Base-by-base conservation (phyloP, 1,140 invertebrate species). In the Ceratina australensis region DNA sequence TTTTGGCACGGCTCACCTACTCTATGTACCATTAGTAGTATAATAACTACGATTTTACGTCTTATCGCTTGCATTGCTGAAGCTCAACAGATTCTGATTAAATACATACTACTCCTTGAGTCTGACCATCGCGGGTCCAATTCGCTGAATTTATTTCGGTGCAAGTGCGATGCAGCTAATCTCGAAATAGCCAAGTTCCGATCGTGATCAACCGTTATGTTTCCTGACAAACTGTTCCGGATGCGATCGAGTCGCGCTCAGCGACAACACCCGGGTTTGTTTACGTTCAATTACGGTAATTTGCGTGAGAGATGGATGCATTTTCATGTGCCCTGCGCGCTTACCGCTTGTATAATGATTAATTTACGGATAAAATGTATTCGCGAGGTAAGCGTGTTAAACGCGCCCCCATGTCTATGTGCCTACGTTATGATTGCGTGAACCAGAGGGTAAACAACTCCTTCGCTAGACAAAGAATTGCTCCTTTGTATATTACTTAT, bases 211-310 rank as follows among this genome's bases (percentile, higher is more conserved):
- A 8, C 49, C 18, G 52, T 66, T 66, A 59, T 47, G 52, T 54
- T 57, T 57, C 56, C 61, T 47, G 7, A 57, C 33, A 52, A 42
- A 22, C 16, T 16, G 33, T 47, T 56, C 60, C 0, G 18, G 2
- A 52, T 56, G 18, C 20, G 15, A 24, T 15, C 20, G 60, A 56
- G 16, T 18, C 22, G 15, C 18, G 33, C 22, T 20, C 4, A 8
- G 28, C 12, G 18, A 26, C 22, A 13, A 28, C 12, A 24, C 28
- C 28, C 28, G 50, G 22, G 3, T 33, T 56, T 57, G 63, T 42
- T 66, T 26, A 24, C 52, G 20, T 74, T 74, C 63, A 74, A 67
- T 74, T 74, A 74, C 33, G 16, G 22, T 73, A 52, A 73, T 73
- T 72, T 52, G n/a, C 28, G 20, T 57, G 49, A 7, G 5, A n/a